Evolutionary conservation across 2,797 vertebrate species (phyloP), one percentile per base, ranked within the genome.

Genomic region (Bryconaethiops microstoma): DNA sequence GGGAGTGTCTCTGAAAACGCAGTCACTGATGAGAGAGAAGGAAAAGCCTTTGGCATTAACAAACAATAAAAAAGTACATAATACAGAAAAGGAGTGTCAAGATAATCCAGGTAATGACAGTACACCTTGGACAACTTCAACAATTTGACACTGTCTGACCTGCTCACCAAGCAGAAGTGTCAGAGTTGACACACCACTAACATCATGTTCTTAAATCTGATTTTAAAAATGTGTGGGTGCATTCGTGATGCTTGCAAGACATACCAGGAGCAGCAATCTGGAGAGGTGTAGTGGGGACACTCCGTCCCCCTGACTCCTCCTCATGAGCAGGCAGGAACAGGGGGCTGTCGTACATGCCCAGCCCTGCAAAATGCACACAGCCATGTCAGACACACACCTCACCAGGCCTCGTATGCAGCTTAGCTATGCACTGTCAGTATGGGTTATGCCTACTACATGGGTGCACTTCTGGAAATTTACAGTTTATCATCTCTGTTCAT

Each of bases 281-380:
- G 0, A 97, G 86, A 0, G 96, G 96, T 7, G 97, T 96, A 23
- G 96, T 98, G 80, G 98, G 97, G 80, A 99, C 97, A 0, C 96
- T 98, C 13, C 96, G 96, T 7, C 96, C 96, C n/a, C 96, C 97
- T 0, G 96, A 95, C 42, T 99, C 97, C 67, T 99, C 98, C 81
- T 99, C 98, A 0, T 97, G 96, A 83, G 87, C 67, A 69, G 96
- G 90, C 23, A 98, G 92, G 85, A 96, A 99, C 3, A 98, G 88
- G 0, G 97, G 95, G 14, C 94, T 97, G 87, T 99, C 97, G 79
- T 96, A 99, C 95, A 99, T 95, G 29, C 97, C 97, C 77, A 99
- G 93, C 79, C 97, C 98, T 99, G 86, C 0, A 69, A 50, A 50
- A 50, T 5, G 10, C 3, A 76, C 67, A 80, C 7, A 52, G 14